Evolutionary conservation across 2,888 invertebrate genomes (phyloP).

Genomic region (Cheilosia vulpina): DNA sequence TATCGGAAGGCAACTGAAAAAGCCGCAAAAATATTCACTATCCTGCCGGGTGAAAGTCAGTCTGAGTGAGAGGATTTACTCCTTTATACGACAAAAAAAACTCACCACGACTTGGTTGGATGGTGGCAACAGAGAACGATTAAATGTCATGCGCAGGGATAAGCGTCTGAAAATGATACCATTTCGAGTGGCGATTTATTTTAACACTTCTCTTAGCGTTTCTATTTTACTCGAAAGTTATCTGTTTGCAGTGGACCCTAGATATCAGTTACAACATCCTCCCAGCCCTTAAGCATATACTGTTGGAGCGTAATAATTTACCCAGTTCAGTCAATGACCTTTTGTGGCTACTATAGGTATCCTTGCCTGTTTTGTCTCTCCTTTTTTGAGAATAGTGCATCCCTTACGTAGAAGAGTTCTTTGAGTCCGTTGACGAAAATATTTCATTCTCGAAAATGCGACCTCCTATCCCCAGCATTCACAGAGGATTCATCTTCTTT

Average conservation of each 20-base stretch:
- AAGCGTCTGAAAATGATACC: not conserved
- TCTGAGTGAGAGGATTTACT: conserved; percentile 42
- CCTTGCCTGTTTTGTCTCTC: too few relatives aligned
- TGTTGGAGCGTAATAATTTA: conserved; percentile 33
- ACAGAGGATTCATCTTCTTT: too few relatives aligned
- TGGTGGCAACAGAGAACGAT: not conserved
- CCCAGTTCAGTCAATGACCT: conserved; percentile 44
- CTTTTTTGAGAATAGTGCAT: too few relatives aligned
- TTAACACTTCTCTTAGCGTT: conserved; percentile 21
- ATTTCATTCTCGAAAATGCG: too few relatives aligned
- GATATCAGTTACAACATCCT: conserved; percentile 42
- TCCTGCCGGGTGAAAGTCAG: conserved; percentile 12
- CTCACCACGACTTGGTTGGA: conserved; percentile 26
- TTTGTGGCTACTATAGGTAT: not conserved
- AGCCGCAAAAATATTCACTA: conserved; percentile 33
- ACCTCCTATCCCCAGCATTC: too few relatives aligned
- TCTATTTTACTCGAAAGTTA: conserved; percentile 1
- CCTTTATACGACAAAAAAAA: not conserved
- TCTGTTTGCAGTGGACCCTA: conserved; percentile 30
- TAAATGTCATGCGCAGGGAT: conserved; percentile 33
- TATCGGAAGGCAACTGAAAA: conserved; percentile 70
- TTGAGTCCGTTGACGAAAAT: too few relatives aligned
- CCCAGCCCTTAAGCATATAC: conserved; percentile 22
- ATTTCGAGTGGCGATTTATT: conserved; percentile 7
- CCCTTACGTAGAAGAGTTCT: too few relatives aligned